Evolutionary conservation across 2,797 vertebrate genomes (phyloP).

Genomic region (Gastrophryne carolinensis): DNA sequence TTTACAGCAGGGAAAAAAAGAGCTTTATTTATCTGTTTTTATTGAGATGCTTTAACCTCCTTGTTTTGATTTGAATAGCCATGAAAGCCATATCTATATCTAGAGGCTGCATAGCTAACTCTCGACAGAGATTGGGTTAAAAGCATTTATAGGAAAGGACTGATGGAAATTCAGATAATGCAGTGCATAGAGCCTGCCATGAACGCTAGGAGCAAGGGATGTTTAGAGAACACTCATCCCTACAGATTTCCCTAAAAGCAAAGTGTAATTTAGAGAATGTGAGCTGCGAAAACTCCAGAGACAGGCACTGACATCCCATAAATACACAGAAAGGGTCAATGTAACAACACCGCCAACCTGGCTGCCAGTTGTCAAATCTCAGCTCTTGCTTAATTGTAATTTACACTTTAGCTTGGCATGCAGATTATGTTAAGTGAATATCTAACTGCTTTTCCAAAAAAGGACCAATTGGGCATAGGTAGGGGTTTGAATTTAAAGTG

Average conservation of each 20-base stretch:
- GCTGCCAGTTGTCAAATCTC: slow-evolving; percentile 8
- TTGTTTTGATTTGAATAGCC: neutral
- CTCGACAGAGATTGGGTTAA: slow-evolving; percentile 8
- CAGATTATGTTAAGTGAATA: neutral
- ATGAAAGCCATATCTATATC: neutral
- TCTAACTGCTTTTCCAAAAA: neutral
- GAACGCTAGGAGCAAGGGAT: slow-evolving; percentile 18
- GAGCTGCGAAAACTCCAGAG: slow-evolving; percentile 32
- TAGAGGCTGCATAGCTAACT: neutral
- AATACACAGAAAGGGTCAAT: slow-evolving; percentile 46
- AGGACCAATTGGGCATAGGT: no score
- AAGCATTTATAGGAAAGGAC: slow-evolving; percentile 21
- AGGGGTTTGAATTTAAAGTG: no score
- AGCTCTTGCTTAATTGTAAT: slow-evolving; percentile 11
- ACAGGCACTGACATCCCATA: slow-evolving; percentile 34
- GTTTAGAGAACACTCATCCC: slow-evolving; percentile 44
- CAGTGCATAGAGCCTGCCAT: slow-evolving; percentile 19
- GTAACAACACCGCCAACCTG: slow-evolving; percentile 1
- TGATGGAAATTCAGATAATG: slow-evolving; percentile 37
- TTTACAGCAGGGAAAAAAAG: slow-evolving; percentile 3
- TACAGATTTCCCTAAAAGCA: slow-evolving; percentile 50
- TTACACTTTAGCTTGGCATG: neutral
- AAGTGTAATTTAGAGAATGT: slow-evolving; percentile 45
- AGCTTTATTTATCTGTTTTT: neutral
- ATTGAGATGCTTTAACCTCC: neutral